These are phyloP conservation scores for Hyperoplus immaculatus DNA, from an alignment of 2,797 vertebrate genomes.

Conservation along the genomic window DNA sequence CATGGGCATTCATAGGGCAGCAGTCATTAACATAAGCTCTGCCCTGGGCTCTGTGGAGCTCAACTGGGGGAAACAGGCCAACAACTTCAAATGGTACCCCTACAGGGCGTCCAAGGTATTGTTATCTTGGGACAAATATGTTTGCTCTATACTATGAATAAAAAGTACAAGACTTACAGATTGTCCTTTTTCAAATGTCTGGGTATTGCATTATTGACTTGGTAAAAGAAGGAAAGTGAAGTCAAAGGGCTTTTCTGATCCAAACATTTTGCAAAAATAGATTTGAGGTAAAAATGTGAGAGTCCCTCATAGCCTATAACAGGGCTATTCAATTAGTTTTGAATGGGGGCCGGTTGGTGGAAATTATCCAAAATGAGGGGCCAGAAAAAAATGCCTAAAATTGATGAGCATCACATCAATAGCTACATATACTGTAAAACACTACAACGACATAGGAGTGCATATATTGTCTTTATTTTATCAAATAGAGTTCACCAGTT, in stretches of 20 bases:
- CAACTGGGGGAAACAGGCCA: constrained; percentile 70
- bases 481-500: no score
- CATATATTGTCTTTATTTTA: no score
- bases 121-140: not conserved
- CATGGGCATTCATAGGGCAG: constrained; percentile 85
- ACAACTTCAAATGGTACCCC: constrained; percentile 81
- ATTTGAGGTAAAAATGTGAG: not conserved
- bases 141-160: not conserved
- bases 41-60: constrained; percentile 83
- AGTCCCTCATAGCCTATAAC: no score
- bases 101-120: constrained; percentile 88
- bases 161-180: not conserved
- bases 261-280: not conserved
- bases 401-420: no score
- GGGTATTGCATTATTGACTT: not conserved
- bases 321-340: no score
- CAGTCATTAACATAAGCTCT: constrained; percentile 85
- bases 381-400: no score
- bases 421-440: no score
- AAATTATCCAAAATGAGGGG: no score
- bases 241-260: not conserved
- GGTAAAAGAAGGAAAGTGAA: not conserved
- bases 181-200: not conserved
- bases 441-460: no score
- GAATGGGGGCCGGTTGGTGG: no score